Evolutionary conservation across 2,113 vertebrate genomes (phyloP), one percentile per base, ranked within the genome.

Genomic region (Xiphophorus maculatus): DNA sequence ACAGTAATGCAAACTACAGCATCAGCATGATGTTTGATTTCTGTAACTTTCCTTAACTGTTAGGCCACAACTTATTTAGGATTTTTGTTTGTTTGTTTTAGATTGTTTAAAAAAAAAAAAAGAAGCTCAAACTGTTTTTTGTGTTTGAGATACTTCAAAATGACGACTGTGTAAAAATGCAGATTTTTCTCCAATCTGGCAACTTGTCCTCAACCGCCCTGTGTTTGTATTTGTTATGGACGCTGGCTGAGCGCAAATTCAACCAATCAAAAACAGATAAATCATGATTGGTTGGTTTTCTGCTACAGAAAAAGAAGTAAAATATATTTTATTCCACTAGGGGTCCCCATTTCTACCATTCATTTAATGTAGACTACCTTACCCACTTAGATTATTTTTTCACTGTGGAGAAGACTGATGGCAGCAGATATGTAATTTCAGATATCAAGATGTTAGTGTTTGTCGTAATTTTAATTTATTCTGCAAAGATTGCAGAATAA

Each of bases 161-260:
- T 9, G 15, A 51, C 37, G 15, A 0, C 10, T 3, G 51, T 32
- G 27, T 15, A 22, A 63, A 1, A 30, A 37, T 22, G 22, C n/a
- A 8, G 17, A 5, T 40, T 69, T 81, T 0, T 9, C 0, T 63
- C 66, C 65, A 70, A 90, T 32, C 29, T 86, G 85, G 85, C 85
- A 87, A 81, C 81, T 15, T 0, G 2, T 3, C 0, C 69, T 42
- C 35, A n/a, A 13, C 63, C 12, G 11, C 62, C 51, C 42, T 73
- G 28, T 40, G n/a, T 32, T 74, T 64, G 37, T 60, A 75, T 87
- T 77, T 73, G 78, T 35, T 69, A 32, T 35, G 15, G 1, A 3
- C 7, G 0, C 8, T 63, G 79, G 79, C 2, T 83, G 77, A 74
- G 74, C 73, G 72, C 65, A 13, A 69, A 17, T 37, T 64, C 35